These are phyloP conservation scores for Brachionus sp. DNA, from an alignment of 1,140 invertebrate genomes.

Conservation along the genomic window DNA sequence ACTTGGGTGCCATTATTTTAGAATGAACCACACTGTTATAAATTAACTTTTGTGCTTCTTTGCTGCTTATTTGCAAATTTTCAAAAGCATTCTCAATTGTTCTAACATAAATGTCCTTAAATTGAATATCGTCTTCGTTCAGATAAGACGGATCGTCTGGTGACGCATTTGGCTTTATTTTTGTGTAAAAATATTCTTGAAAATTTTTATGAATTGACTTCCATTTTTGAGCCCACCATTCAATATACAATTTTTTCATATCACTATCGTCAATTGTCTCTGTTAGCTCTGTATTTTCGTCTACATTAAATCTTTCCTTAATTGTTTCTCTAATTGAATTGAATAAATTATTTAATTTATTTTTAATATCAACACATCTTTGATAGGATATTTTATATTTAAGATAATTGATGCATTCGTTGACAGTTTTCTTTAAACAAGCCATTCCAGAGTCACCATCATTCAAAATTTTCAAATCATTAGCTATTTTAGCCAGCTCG, in stretches of 20 bases:
- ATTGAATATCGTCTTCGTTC: background rate
- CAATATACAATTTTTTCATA: constrained; percentile 1
- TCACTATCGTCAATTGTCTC: background rate
- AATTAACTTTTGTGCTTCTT: background rate
- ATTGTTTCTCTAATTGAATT: background rate
- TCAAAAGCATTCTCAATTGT: background rate
- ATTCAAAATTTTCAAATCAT: constrained; percentile 9
- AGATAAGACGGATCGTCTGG: background rate
- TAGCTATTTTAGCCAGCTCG: background rate
- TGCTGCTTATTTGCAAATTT: background rate
- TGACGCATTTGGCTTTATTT: background rate
- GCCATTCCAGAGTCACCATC: background rate
- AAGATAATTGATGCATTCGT: background rate
- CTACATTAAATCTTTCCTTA: background rate
- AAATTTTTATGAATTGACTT: constrained; percentile 4
- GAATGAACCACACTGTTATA: background rate
- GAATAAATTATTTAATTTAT: background rate
- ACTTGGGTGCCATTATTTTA: background rate
- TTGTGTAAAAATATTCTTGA: constrained; percentile 7
- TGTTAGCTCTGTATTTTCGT: background rate
- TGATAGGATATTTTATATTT: background rate
- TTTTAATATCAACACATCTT: background rate
- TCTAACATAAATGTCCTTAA: background rate
- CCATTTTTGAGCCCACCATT: constrained; percentile 22
- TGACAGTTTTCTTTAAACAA: background rate